Evolutionary conservation across 2,797 vertebrate genomes (phyloP).

Genomic region (Chiloscyllium punctatum): DNA sequence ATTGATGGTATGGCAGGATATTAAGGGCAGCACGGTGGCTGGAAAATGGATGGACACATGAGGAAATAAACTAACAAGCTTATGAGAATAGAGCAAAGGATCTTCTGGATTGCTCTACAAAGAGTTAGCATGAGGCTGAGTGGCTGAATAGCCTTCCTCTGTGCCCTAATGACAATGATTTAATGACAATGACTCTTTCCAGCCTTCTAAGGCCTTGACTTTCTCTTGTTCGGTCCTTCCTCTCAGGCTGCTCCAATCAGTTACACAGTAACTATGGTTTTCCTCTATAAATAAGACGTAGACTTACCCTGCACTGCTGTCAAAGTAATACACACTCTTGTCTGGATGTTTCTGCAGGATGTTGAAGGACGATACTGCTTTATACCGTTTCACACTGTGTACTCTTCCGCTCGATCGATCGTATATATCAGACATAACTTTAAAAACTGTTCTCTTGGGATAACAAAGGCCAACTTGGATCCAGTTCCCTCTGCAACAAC

Average conservation of each 20-base stretch:
- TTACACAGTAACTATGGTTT: background rate
- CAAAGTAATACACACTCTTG: constrained; percentile 42
- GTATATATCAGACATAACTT: constrained; percentile 48
- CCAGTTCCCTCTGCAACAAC: constrained; percentile 46
- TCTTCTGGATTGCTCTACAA: background rate
- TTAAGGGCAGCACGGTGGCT: no score
- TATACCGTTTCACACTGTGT: constrained; percentile 45
- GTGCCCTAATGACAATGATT: background rate
- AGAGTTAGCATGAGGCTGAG: background rate
- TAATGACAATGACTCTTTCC: background rate
- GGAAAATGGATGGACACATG: background rate
- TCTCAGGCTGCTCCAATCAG: background rate
- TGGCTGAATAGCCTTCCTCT: background rate
- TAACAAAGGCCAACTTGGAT: constrained; percentile 47
- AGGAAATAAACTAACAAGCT: background rate
- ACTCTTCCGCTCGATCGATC: constrained; percentile 45
- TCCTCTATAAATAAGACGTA: background rate
- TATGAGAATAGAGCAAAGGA: background rate
- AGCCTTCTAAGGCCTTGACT: background rate
- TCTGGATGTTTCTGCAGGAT: background rate
- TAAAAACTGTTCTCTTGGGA: constrained; percentile 45
- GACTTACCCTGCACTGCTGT: constrained; percentile 45
- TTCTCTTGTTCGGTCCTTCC: background rate
- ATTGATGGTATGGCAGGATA: no score
- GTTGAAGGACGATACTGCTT: constrained; percentile 7